Base-by-base conservation (phyloP, 2,113 vertebrate genomes). In the Hippocampus comes region DNA sequence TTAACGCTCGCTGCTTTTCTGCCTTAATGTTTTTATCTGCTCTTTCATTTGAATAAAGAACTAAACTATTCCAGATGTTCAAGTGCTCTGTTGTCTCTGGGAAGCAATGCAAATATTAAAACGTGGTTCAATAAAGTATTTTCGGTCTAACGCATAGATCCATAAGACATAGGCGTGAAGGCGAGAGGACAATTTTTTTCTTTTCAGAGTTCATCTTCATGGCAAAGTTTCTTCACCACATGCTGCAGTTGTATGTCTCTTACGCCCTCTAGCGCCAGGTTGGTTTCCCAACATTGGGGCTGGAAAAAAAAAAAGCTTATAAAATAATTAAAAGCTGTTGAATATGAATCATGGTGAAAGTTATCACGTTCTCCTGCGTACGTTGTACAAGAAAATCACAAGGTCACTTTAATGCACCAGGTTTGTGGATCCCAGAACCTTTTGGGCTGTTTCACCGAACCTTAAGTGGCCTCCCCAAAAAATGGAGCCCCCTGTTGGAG, bases 21-120 rank as follows among this genome's bases (percentile, higher is more conserved):
- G 90, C 91, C 92, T 92, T 93, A 92, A 88, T 89, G 82, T 92
- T 92, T 91, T 86, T 89, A 90, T 87, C 84, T 86, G 83, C 87
- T 82, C 78, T 91, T 88, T 90, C 79, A 84, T 90, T 90, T 89
- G 81, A 89, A 89, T 93, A 91, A 93, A 91, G 82, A 60, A 72
- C 82, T 80, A 70, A 78, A 72, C 73, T 84, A 82, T 69, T 76
- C 49, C 63, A 64, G 23, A 30, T 63, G 9, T 15, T 51, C 14
- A 5, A 20, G 73, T 20, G 0, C 1, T 53, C 1, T 72, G 9
- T 30, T 25, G 3, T 55, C 12, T 67, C 60, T 68, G 0, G 3
- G 66, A 10, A 21, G 17, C 14, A 15, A 21, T 41, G 7, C 8
- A n/a, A 17, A 6, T 60, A 27, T 30, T 17, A 17, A 60, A 34